Conservation (phyloP, 1,140 invertebrate genomes). For the Lepidotrigona ventralis region DNA sequence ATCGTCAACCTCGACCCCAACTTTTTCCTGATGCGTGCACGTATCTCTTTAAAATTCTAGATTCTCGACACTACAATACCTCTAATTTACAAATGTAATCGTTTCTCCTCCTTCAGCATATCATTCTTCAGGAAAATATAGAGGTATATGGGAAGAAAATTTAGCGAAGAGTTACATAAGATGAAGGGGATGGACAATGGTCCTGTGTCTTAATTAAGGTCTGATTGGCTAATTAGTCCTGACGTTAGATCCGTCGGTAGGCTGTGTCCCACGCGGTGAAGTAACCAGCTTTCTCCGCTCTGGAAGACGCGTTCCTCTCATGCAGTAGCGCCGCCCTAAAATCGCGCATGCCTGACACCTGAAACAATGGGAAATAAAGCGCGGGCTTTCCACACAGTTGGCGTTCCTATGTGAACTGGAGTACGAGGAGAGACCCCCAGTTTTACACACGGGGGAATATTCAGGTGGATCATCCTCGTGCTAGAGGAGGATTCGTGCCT, state of each 20-base stretch:
- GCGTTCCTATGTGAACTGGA: conserved; percentile 68
- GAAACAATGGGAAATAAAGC: conserved; percentile 76
- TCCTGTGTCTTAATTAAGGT: conserved; percentile 70
- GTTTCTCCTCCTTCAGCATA: not conserved
- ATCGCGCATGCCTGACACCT: conserved; percentile 45
- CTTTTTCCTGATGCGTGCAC: not conserved
- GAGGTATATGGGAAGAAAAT: too few relatives aligned
- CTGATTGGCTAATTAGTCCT: conserved; percentile 75
- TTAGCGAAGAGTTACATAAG: not conserved
- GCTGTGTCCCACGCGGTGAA: conserved; percentile 76
- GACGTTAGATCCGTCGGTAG: conserved; percentile 6
- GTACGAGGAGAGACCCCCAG: conserved; percentile 24
- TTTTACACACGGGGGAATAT: conserved; percentile 3
- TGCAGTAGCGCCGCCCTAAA: conserved; percentile 57
- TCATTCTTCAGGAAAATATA: not conserved
- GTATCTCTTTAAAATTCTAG: not conserved
- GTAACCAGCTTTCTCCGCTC: conserved; percentile 75
- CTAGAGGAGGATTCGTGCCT: conserved; percentile 16
- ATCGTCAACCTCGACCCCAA: conserved; percentile 15
- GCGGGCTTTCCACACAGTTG: conserved; percentile 70
- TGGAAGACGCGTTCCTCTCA: conserved; percentile 32
- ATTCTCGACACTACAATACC: not conserved
- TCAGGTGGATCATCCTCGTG: conserved; percentile 15
- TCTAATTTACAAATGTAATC: not conserved
- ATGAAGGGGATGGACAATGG: conserved; percentile 34